These are phyloP conservation scores for Delichon dasypus DNA, from an alignment of 2,797 vertebrate genomes.

Conservation along the genomic window DNA sequence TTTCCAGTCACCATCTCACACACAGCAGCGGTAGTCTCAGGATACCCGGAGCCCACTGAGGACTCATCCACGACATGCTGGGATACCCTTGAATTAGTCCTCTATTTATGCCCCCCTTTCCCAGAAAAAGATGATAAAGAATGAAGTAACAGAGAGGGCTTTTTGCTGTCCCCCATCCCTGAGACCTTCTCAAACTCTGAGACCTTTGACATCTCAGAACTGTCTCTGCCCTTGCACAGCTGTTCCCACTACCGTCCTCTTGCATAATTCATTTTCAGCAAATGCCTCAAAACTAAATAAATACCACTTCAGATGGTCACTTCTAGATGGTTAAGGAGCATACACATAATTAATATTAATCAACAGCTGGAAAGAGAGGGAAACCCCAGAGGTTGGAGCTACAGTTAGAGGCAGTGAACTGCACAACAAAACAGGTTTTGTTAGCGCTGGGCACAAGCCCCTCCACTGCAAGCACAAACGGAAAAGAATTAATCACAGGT, in stretches of 20 bases:
- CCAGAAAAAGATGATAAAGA: background rate
- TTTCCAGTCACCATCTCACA: background rate
- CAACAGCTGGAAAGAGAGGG: background rate
- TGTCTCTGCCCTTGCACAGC: background rate
- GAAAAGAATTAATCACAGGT: slow-evolving; percentile 60
- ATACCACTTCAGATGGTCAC: slow-evolving; percentile 12
- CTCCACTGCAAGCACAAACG: slow-evolving; percentile 35
- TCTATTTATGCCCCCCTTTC: background rate
- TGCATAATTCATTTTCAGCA: background rate
- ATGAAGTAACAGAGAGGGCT: background rate
- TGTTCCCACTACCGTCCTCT: background rate
- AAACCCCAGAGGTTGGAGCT: slow-evolving; percentile 3
- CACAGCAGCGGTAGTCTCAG: rapidly evolving
- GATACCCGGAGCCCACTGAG: background rate
- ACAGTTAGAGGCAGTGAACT: slow-evolving; percentile 13
- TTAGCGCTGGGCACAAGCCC: slow-evolving; percentile 27
- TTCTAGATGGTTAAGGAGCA: slow-evolving; percentile 4
- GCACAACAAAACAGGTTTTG: slow-evolving; percentile 48
- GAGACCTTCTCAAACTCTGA: background rate
- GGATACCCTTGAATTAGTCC: background rate
- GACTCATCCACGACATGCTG: background rate
- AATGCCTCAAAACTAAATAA: slow-evolving; percentile 48
- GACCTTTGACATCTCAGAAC: background rate
- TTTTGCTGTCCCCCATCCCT: background rate
- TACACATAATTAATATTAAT: slow-evolving; percentile 40